These are phyloP conservation scores for Cactoblastis cactorum DNA, from an alignment of 2,888 invertebrate genomes.

Conservation along the genomic window DNA sequence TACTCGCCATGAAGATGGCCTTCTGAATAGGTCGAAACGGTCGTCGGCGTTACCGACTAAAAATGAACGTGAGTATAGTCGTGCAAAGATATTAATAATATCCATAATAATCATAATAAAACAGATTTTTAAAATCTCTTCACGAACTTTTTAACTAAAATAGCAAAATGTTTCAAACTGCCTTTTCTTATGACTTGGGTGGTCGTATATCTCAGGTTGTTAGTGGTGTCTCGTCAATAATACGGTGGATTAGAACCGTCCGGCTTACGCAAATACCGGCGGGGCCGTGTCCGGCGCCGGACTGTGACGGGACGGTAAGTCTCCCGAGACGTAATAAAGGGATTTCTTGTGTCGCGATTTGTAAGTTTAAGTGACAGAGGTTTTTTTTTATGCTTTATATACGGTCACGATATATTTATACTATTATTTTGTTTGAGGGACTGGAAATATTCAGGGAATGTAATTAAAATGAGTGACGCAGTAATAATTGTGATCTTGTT, in stretches of 20 bases:
- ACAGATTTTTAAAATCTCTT: too few species aligned
- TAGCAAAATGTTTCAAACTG: conserved; percentile 15
- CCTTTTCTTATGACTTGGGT: conserved; percentile 17
- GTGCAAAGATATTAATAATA: too few species aligned
- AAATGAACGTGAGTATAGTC: too few species aligned
- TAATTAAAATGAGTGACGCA: too few species aligned
- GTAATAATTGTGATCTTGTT: too few species aligned
- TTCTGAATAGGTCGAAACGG: too few species aligned
- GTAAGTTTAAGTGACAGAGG: background rate
- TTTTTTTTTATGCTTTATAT: background rate
- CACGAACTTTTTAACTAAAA: too few species aligned
- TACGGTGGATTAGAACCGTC: conserved; percentile 51
- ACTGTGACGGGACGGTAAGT: conserved; percentile 14
- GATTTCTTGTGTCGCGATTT: conserved; percentile 6
- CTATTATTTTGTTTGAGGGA: too few species aligned
- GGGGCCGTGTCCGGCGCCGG: conserved; percentile 16
- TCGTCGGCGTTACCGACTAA: too few species aligned
- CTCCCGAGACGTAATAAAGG: conserved; percentile 7
- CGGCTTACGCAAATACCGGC: conserved; percentile 63
- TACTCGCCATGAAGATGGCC: too few species aligned
- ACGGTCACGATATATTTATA: background rate
- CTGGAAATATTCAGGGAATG: too few species aligned
- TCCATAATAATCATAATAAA: too few species aligned
- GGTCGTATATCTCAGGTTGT: conserved; percentile 24
- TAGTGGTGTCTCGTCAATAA: conserved; percentile 54